A percentile compares a stretch with the other conserved stretches of the same genome.
phyloP scores from a whole-genome alignment of 2,113 vertebrate genomes.

The Osmerus mordax region DNA sequence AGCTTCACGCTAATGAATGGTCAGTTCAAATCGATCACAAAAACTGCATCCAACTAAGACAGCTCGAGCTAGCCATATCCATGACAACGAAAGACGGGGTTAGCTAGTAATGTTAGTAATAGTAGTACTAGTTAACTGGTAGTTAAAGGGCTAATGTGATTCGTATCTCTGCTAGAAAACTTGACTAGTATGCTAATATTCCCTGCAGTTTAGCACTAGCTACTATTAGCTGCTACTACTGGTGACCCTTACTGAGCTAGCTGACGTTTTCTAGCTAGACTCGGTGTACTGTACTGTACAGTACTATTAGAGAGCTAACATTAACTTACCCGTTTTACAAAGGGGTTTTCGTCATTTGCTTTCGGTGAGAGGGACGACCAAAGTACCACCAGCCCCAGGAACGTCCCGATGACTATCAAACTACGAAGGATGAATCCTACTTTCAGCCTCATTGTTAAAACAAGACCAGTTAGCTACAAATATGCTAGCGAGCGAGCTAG shows the following conservation, averaged over 20 bases:
- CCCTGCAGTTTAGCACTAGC: neutral
- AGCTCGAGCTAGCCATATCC: slow-evolving; percentile 45
- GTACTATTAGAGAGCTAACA: neutral
- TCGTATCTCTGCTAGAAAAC: neutral
- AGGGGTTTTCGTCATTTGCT: slow-evolving; percentile 66
- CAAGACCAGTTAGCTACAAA: neutral
- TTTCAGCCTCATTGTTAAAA: slow-evolving; percentile 81
- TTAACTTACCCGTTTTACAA: slow-evolving; percentile 70
- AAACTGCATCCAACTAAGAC: neutral
- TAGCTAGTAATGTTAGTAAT: neutral
- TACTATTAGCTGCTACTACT: too few species aligned
- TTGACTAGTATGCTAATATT: neutral
- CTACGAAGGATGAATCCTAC: slow-evolving; percentile 85
- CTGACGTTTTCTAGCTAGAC: too few species aligned
- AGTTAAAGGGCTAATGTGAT: neutral
- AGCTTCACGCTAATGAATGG: too few species aligned
- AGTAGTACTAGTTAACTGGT: slow-evolving; percentile 4
- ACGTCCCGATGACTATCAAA: slow-evolving; percentile 78
- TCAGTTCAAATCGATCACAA: too few species aligned
- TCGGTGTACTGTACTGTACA: neutral
- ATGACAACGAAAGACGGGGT: slow-evolving; percentile 58
- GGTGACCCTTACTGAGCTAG: too few species aligned
- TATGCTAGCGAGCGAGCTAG: neutral
- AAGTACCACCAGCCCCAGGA: slow-evolving; percentile 82
- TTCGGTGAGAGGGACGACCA: slow-evolving; percentile 84